phyloP scores from a whole-genome alignment of 1,140 invertebrate genomes.

The Chironomus striatipennis region DNA sequence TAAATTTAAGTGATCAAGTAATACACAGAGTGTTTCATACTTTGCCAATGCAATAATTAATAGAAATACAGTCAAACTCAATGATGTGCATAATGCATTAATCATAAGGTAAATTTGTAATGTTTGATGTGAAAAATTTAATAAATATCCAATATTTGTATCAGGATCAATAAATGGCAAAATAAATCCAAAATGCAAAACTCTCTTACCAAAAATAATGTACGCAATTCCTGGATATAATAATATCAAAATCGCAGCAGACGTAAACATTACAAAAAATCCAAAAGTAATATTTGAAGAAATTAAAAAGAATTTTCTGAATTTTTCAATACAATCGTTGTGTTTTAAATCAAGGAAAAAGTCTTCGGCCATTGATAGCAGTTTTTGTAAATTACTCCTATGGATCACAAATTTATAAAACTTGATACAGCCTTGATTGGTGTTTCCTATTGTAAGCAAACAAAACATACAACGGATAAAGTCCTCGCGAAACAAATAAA shows the following conservation, averaged over 20 bases:
- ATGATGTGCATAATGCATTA: not conserved
- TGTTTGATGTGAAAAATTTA: not conserved
- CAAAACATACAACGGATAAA: not conserved
- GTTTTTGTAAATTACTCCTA: no score
- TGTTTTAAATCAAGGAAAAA: no score
- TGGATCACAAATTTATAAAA: not conserved
- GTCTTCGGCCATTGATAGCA: no score
- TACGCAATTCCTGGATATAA: not conserved
- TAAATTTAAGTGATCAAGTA: not conserved
- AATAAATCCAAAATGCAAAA: constrained; percentile 2
- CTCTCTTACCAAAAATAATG: not conserved
- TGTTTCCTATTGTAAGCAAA: not conserved
- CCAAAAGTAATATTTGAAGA: no score
- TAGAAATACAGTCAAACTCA: not conserved
- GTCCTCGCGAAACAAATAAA: not conserved
- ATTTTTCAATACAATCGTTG: no score
- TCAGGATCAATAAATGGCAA: not conserved
- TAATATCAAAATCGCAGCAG: no score
- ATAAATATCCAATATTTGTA: not conserved
- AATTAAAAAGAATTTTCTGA: no score
- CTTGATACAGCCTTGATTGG: not conserved
- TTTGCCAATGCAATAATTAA: not conserved
- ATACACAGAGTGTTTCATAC: not conserved
- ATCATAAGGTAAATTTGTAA: not conserved
- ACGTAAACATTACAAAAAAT: no score